Evolutionary conservation across 2,797 vertebrate species (phyloP).

Genomic region (Carapus acus): DNA sequence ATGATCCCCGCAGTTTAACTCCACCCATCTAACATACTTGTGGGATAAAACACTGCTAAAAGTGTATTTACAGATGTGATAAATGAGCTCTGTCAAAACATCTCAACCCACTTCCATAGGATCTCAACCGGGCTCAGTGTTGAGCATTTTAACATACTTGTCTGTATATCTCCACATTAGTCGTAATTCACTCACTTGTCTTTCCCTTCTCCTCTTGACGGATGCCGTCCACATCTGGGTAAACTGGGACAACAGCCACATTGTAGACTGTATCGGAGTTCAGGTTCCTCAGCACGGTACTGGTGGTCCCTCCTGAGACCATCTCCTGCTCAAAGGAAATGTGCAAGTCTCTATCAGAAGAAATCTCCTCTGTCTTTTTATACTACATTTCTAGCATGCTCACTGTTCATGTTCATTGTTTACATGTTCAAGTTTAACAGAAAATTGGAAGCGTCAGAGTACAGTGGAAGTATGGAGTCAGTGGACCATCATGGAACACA

Average conservation of each 20-base stretch:
- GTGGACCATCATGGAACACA: too few relatives aligned
- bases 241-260: conserved; percentile 84
- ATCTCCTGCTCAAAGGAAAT: conserved; percentile 72
- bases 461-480: too few relatives aligned
- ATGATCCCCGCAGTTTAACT: not conserved
- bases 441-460: too few relatives aligned
- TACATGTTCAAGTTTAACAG: too few relatives aligned
- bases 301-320: conserved; percentile 86
- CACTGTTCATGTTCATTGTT: too few relatives aligned
- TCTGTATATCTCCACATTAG: not conserved
- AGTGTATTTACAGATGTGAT: conserved; percentile 1
- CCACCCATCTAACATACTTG: not conserved
- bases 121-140: not conserved
- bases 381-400: too few relatives aligned
- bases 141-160: not conserved
- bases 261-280: conserved; percentile 82
- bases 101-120: too few relatives aligned
- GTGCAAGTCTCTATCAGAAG: not conserved
- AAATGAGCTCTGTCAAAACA: not conserved
- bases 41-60: not conserved
- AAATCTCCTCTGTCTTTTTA: too few relatives aligned
- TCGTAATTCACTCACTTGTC: conserved; percentile 81
- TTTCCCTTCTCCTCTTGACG: conserved; percentile 79
- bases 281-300: conserved; percentile 79
- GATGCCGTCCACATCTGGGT: conserved; percentile 86